These are phyloP conservation scores for Chaetodon auriga DNA, from an alignment of 2,113 vertebrate genomes.

Conservation along the genomic window DNA sequence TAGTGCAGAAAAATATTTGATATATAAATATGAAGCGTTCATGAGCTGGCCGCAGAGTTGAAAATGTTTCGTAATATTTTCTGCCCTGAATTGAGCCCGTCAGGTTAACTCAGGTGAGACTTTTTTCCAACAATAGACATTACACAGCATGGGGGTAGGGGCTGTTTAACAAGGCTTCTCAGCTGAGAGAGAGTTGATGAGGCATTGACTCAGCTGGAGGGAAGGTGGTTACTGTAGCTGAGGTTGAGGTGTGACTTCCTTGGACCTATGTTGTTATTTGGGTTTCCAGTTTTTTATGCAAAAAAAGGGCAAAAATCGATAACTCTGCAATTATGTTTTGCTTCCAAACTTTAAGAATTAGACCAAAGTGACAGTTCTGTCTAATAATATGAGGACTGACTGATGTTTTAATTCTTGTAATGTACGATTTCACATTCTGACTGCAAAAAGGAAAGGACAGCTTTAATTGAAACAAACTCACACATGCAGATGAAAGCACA, in stretches of 20 bases:
- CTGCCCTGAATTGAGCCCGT: background rate
- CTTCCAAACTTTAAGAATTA: background rate
- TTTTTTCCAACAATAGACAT: background rate
- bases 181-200: background rate
- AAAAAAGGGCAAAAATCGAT: background rate
- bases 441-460: background rate
- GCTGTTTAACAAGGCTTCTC: conserved; percentile 6
- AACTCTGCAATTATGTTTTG: background rate
- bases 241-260: background rate
- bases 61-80: background rate
- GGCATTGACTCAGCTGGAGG: conserved; percentile 6
- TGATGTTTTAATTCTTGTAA: background rate
- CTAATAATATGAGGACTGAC: background rate
- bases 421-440: background rate
- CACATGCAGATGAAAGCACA: conserved; percentile 6
- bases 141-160: background rate
- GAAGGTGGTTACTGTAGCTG: background rate
- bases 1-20: background rate
- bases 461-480: conserved; percentile 4
- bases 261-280: background rate
- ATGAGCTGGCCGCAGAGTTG: background rate
- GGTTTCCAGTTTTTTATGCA: background rate
- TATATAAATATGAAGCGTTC: background rate
- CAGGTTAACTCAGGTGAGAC: background rate
- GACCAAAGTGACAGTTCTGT: background rate